Percentiles rank a stretch among this genome's conserved stretches.
Evolutionary conservation across 53 echinoderm and acorn worm genomes (phyloP).

Genomic region (Echinometra lucunter): DNA sequence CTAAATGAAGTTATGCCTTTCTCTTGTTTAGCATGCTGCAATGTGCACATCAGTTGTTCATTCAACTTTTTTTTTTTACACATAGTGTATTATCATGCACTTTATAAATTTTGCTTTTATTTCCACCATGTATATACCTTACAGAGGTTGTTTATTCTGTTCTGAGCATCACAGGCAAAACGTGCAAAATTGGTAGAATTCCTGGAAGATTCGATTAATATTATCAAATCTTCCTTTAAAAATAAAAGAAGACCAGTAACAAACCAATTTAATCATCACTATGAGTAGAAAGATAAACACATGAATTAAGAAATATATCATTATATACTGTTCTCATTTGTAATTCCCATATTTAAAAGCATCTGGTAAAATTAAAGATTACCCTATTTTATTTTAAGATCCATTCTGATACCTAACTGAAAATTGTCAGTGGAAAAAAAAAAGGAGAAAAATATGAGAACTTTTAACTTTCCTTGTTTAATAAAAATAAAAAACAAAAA

Average conservation of each 20-base stretch:
- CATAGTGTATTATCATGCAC: neutral
- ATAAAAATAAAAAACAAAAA: neutral
- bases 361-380: neutral
- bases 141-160: neutral
- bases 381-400: neutral
- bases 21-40: neutral
- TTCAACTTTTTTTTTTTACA: neutral
- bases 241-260: neutral
- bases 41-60: neutral
- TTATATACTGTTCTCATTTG: neutral
- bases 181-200: neutral
- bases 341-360: neutral
- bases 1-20: neutral
- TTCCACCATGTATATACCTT: neutral
- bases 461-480: neutral
- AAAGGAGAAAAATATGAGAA: neutral
- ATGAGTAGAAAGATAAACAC: too few relatives aligned
- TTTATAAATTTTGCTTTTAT: neutral
- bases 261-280: too few relatives aligned
- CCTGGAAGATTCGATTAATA: neutral
- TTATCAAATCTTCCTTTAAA: neutral
- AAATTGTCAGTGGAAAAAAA: neutral
- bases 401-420: neutral
- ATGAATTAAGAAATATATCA: too few relatives aligned
- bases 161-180: neutral